Conservation (phyloP, 2,888 invertebrate species). For the Polietes domitor region DNA sequence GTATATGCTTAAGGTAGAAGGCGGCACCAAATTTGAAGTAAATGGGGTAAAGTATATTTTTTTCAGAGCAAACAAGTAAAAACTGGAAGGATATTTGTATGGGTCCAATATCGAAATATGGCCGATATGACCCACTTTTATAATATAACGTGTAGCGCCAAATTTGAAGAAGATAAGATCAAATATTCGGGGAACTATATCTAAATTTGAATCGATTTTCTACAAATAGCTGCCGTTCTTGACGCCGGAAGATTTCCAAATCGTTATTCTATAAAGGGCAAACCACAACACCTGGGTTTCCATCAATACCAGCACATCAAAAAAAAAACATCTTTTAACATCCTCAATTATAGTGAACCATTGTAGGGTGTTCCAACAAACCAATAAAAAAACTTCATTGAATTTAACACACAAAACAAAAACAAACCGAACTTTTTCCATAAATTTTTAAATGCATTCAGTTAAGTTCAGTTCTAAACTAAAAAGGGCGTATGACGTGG, state of each 20-base stretch:
- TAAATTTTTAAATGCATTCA: constrained; percentile 10
- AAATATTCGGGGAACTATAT: neutral
- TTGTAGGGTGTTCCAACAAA: neutral
- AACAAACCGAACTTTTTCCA: neutral
- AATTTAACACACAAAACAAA: neutral
- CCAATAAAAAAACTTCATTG: constrained; percentile 19
- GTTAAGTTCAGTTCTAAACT: neutral
- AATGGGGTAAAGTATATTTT: neutral
- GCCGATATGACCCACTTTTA: no score
- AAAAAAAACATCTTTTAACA: no score
- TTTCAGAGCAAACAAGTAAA: neutral
- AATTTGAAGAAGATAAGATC: neutral
- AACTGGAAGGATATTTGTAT: no score
- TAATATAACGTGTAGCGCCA: neutral
- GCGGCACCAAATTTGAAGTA: no score
- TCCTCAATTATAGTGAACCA: neutral
- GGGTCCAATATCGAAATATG: no score
- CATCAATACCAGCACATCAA: no score
- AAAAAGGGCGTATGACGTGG: constrained; percentile 55
- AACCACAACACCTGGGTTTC: no score
- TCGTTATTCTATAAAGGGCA: no score
- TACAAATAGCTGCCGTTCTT: no score
- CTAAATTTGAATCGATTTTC: no score
- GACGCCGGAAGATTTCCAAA: no score
- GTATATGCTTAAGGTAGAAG: no score